phyloP scores from a whole-genome alignment of 2,797 vertebrate species.

The Taeniopygia guttata region DNA sequence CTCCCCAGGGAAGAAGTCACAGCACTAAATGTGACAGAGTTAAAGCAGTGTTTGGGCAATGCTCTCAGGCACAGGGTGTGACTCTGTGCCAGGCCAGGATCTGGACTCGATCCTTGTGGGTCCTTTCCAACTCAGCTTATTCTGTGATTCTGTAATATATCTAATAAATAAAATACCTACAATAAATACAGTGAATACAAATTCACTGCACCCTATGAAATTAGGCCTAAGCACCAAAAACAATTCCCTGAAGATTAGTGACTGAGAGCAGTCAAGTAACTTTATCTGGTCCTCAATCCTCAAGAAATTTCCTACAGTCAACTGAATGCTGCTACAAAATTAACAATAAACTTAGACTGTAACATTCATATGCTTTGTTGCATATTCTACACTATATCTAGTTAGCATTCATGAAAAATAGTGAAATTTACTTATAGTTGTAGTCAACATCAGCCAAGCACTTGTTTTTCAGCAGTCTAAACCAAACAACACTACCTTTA shows the following conservation, averaged over 20 bases:
- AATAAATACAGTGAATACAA: background rate
- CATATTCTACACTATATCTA: background rate
- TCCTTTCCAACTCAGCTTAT: background rate
- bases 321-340: background rate
- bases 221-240: background rate
- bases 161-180: background rate
- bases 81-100: background rate
- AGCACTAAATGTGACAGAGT: background rate
- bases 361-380: background rate
- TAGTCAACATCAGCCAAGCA: background rate
- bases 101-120: accelerated
- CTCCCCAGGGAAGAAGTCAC: background rate
- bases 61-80: background rate
- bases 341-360: background rate
- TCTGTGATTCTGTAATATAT: background rate
- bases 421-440: background rate
- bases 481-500: background rate
- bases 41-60: accelerated
- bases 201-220: background rate
- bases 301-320: background rate
- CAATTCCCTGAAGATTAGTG: background rate
- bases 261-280: background rate
- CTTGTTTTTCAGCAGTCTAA: background rate
- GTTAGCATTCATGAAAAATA: background rate
- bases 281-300: background rate